These are phyloP conservation scores for Microctenopoma steveboyesi DNA, from an alignment of 2,797 vertebrate genomes.

Conservation along the genomic window DNA sequence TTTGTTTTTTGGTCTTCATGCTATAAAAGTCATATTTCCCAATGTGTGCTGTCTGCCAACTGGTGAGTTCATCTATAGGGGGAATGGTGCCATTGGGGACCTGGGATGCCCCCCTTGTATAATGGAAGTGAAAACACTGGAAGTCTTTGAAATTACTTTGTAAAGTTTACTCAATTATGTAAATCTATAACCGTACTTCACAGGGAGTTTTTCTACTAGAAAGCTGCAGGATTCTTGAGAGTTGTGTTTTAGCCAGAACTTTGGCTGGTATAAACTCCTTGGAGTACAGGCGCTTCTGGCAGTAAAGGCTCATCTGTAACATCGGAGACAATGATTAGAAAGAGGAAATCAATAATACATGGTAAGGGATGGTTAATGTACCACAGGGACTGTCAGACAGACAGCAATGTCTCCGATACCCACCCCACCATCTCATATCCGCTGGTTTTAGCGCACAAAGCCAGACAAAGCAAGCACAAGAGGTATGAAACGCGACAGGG, in stretches of 20 bases:
- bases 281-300: conserved; percentile 61
- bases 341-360: conserved; percentile 85
- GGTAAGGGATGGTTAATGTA: conserved; percentile 83
- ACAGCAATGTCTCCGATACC: conserved; percentile 65
- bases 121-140: too few species aligned
- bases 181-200: conserved; percentile 7
- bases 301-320: conserved; percentile 76
- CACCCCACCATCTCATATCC: conserved; percentile 67
- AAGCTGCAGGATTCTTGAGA: conserved; percentile 31
- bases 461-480: conserved; percentile 47
- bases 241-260: conserved; percentile 35
- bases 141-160: too few species aligned
- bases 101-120: too few species aligned
- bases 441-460: conserved; percentile 61
- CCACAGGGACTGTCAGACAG: conserved; percentile 79
- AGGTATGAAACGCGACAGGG: conserved; percentile 63
- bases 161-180: too few species aligned
- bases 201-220: conserved; percentile 27
- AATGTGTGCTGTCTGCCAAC: too few species aligned
- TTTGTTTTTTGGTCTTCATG: too few species aligned
- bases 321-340: conserved; percentile 82
- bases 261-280: conserved; percentile 51
- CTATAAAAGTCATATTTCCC: too few species aligned
- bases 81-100: too few species aligned
- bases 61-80: too few species aligned